Conservation (phyloP, 2,888 invertebrate species). For the Erebia palarica region DNA sequence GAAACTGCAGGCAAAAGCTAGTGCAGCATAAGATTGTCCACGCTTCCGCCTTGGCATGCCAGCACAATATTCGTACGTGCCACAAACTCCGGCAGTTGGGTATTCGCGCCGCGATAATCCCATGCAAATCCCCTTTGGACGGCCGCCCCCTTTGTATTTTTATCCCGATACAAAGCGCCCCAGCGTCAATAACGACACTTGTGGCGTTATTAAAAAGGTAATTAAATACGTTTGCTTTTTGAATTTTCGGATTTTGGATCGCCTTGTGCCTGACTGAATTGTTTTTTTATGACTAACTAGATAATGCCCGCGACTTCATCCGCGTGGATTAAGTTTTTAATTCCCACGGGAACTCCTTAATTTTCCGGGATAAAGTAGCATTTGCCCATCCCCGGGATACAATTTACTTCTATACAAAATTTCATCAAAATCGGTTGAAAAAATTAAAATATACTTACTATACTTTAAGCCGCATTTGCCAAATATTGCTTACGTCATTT, state of each 20-base stretch:
- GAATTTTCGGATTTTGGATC: slow-evolving; percentile 8
- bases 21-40: slow-evolving; percentile 41
- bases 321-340: background rate
- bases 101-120: slow-evolving; percentile 40
- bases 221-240: slow-evolving; percentile 3
- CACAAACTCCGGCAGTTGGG: slow-evolving; percentile 42
- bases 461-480: too few relatives aligned
- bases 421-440: too few relatives aligned
- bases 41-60: slow-evolving; percentile 37
- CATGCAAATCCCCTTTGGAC: slow-evolving; percentile 42
- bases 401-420: too few relatives aligned
- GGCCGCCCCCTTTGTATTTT: slow-evolving; percentile 29
- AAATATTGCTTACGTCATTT: too few relatives aligned
- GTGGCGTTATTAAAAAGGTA: slow-evolving; percentile 20
- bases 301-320: background rate
- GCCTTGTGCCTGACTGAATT: background rate
- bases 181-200: slow-evolving; percentile 18
- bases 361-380: too few relatives aligned
- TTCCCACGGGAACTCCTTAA: too few relatives aligned
- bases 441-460: too few relatives aligned
- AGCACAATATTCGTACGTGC: slow-evolving; percentile 44
- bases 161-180: slow-evolving; percentile 29
- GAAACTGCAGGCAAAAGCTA: too few relatives aligned
- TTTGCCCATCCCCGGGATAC: too few relatives aligned
- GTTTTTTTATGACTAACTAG: background rate